Evolutionary conservation across 2,797 vertebrate genomes (phyloP).

Genomic region (Schizothorax lantsangensis): DNA sequence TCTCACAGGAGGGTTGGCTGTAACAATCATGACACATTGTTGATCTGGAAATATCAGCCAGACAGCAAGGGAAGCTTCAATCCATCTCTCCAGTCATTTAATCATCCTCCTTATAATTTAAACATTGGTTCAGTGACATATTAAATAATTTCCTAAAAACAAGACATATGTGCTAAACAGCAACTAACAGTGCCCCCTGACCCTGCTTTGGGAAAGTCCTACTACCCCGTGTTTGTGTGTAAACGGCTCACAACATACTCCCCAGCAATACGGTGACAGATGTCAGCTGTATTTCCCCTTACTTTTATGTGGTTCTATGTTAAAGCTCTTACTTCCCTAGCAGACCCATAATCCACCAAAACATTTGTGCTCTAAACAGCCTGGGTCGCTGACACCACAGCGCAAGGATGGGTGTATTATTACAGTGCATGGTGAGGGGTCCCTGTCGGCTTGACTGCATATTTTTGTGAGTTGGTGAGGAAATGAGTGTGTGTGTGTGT

Average conservation of each 20-base stretch:
- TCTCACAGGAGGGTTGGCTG: conserved; percentile 14
- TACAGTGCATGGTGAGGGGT: conserved; percentile 33
- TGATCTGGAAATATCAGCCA: conserved; percentile 27
- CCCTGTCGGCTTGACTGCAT: conserved; percentile 43
- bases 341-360: conserved; percentile 32
- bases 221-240: conserved; percentile 13
- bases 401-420: conserved; percentile 31
- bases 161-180: neutral
- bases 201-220: conserved; percentile 13
- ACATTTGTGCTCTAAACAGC: conserved; percentile 36
- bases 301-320: conserved; percentile 34
- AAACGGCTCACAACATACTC: conserved; percentile 24
- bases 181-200: conserved; percentile 1
- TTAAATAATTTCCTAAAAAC: neutral
- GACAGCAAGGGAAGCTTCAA: conserved; percentile 6
- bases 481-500: conserved; percentile 3
- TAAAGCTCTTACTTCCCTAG: conserved; percentile 31
- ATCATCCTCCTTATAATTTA: neutral
- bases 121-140: neutral
- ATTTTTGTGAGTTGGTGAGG: conserved; percentile 43
- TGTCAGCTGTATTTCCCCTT: conserved; percentile 25
- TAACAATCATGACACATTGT: conserved; percentile 19
- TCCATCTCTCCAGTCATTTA: neutral
- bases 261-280: conserved; percentile 35
- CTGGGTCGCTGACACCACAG: neutral